Conservation (phyloP, 2,113 vertebrate species). For the Phoenicopterus ruber region DNA sequence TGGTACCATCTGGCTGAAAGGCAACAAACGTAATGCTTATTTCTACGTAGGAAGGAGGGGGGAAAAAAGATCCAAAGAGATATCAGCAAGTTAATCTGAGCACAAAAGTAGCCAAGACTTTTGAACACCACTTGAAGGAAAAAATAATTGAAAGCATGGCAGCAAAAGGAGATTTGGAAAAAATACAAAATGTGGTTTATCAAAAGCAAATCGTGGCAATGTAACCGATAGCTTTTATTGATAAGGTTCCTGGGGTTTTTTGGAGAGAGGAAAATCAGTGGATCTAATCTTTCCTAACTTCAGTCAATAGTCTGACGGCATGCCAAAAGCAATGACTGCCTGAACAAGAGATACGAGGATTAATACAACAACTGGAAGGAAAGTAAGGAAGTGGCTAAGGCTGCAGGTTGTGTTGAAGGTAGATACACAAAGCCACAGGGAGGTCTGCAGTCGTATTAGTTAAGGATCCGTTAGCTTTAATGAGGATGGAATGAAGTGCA, state of each 20-base stretch:
- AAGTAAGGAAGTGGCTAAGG: background rate
- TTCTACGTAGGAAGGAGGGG: background rate
- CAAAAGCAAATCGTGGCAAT: background rate
- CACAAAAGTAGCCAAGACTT: background rate
- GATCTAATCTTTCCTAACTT: background rate
- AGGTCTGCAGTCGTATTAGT: background rate
- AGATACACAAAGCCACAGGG: background rate
- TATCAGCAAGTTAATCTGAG: background rate
- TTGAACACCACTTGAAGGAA: background rate
- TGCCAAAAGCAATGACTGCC: background rate
- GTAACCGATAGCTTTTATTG: background rate
- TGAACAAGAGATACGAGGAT: background rate
- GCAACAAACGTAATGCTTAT: background rate
- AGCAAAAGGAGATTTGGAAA: background rate
- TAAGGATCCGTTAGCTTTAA: background rate
- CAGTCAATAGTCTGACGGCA: background rate
- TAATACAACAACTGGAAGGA: background rate
- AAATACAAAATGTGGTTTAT: background rate
- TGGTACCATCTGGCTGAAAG: constrained; percentile 32
- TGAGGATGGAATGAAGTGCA: background rate
- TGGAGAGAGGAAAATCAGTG: background rate
- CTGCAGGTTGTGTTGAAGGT: background rate
- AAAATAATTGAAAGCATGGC: background rate
- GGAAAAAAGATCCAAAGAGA: background rate
- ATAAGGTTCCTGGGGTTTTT: background rate